Base-by-base conservation (phyloP, 2,113 vertebrate species). In the Pteropus alecto region DNA sequence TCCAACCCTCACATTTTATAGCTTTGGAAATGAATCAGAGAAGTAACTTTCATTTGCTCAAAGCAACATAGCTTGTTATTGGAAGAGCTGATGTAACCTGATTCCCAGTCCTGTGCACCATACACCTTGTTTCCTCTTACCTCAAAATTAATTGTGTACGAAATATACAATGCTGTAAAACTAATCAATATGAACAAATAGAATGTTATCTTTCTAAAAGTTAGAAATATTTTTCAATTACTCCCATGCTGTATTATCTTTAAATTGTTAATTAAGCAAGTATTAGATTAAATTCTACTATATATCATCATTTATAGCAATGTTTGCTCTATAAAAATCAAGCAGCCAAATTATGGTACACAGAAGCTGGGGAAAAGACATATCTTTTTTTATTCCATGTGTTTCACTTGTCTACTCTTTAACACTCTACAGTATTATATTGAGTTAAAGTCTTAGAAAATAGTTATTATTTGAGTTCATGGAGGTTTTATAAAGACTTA, bases 381-480 rank as follows among this genome's bases (percentile, higher is more conserved):
- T 10, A 35, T 35, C 4, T 30, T 58, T 83, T 95, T 38, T 56
- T 26, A 74, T 76, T 16, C 0, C 24, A 83, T 83, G 41, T 92
- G 9, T 71, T 70, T 82, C 41, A 71, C 13, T 48, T 54, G 7
- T 33, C 3, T 28, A 63, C 15, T 65, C 15, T 56, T 91, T 35
- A 85, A 8, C n/a, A 35, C 54, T 91, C 1, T 43, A 35, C 30
- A 84, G 16, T 63, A 43, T 73, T 87, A 87, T n/a, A 84, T 6
- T 22, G 38, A 93, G 16, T 48, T 76, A 43, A 83, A 87, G 38
- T 81, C 86, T 93, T 86, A 79, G 56, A 90, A 84, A 90, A 84
- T 35, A 70, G 33, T 70, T 56, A 38, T 8, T 61, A 26, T 67
- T 74, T 91, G 54, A 97, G 22, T 9, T 6, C 30, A 43, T 33